Base-by-base conservation (phyloP, 1,140 invertebrate genomes). In the Agrilus planipennis region DNA sequence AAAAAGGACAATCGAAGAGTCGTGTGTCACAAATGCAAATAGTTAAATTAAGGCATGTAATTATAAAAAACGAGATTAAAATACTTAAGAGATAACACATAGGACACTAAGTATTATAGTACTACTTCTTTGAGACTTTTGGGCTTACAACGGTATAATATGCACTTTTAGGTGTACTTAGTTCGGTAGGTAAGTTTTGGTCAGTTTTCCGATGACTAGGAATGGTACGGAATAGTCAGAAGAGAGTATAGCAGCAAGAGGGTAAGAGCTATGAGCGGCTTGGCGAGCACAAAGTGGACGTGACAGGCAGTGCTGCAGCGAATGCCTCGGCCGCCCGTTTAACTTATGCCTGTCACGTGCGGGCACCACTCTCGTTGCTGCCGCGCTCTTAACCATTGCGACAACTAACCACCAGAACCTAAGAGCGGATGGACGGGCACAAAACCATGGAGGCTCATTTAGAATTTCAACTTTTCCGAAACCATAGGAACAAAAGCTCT, bases 261-360 rank as follows among this genome's bases (percentile, higher is more conserved):
- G 23, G 34, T 21, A 36, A 36, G 34, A 18, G 23, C 17, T 36
- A 36, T 21, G 19, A 36, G 46, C 41, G 34, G 41, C 42, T 36
- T 39, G 35, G 42, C 39, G 32, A 42, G 49, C 52, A 55, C 53
- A 55, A 55, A 55, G 53, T 39, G 42, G 34, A 41, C 21, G 46
- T 55, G 53, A 55, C 53, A 55, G 52, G 40, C 51, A 51, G 49
- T 36, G 42, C 49, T 38, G 42, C 45, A 52, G n/a, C n/a, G 53
- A 55, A 55, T 55, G 52, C 50, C 49, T 42, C 44, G 51, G 49
- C 45, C 53, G 43, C 46, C 51, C 51, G 49, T 51, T 48, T 55
- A 55, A 55, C 53, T 55, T 50, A 55, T 55, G 53, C 53, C 53
- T 55, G 53, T 55, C 53, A 55, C 53, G 53, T 55, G 53, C 53